Evolutionary conservation across 1,140 invertebrate species (phyloP).

Genomic region (Drosophila equinoxialis): DNA sequence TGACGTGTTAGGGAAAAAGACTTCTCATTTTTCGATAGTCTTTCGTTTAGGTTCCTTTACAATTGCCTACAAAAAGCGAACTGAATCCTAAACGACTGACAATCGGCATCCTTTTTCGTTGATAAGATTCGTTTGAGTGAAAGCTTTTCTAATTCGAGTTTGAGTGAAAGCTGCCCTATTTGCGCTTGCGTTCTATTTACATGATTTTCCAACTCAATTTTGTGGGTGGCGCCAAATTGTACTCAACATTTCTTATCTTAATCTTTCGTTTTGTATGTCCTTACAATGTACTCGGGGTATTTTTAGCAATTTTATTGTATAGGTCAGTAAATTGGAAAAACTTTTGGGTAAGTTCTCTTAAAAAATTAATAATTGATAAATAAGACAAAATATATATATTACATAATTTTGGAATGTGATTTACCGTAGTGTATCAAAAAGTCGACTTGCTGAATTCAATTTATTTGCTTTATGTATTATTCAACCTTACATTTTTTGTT

Average conservation of each 20-base stretch:
- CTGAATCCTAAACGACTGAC: not conserved
- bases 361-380: no score
- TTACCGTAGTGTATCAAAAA: not conserved
- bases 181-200: constrained; percentile 45
- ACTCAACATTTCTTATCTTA: constrained; percentile 22
- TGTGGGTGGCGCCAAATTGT: constrained; percentile 71
- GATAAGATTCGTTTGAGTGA: constrained; percentile 9
- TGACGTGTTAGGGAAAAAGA: no score
- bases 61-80: not conserved
- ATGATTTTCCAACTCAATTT: constrained; percentile 33
- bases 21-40: not conserved
- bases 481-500: no score
- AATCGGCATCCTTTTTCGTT: not conserved
- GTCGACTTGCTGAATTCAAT: not conserved
- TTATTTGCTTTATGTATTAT: not conserved
- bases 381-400: not conserved
- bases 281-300: no score
- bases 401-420: not conserved
- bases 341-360: no score
- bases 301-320: no score
- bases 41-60: not conserved
- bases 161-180: constrained; percentile 59
- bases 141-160: constrained; percentile 36
- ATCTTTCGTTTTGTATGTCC: constrained; percentile 3
- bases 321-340: no score